Conservation (phyloP, 1,140 invertebrate species). For the Megalonaias nervosa region DNA sequence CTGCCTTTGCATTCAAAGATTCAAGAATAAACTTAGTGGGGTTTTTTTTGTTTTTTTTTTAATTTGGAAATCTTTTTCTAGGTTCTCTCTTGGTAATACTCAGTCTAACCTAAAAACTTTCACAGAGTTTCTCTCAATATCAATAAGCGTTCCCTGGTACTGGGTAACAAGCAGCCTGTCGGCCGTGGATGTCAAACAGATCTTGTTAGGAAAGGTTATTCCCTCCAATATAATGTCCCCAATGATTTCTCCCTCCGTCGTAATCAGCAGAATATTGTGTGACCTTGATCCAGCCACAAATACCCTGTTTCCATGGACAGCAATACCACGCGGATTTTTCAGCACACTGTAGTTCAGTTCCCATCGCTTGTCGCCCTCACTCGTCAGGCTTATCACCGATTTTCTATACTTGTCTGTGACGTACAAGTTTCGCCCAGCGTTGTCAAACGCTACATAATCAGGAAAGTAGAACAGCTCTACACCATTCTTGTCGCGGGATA, state of each 20-base stretch:
- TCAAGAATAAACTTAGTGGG: too few species aligned
- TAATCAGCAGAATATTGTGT: slow-evolving; percentile 32
- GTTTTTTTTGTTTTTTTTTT: too few species aligned
- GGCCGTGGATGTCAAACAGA: slow-evolving; percentile 28
- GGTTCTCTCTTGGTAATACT: not conserved
- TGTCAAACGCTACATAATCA: slow-evolving; percentile 41
- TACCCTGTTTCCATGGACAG: slow-evolving; percentile 28
- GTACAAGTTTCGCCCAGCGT: slow-evolving; percentile 30
- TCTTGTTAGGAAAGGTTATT: slow-evolving; percentile 34
- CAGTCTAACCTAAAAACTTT: slow-evolving; percentile 40
- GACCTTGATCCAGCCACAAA: slow-evolving; percentile 44
- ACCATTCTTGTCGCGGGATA: slow-evolving; percentile 33
- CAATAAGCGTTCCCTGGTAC: slow-evolving; percentile 36
- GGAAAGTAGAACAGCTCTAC: slow-evolving; percentile 44
- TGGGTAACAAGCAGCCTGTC: slow-evolving; percentile 42
- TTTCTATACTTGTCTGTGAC: slow-evolving; percentile 45
- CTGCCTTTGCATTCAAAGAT: too few species aligned
- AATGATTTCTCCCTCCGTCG: slow-evolving; percentile 35
- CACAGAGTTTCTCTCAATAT: slow-evolving; percentile 40
- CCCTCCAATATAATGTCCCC: slow-evolving; percentile 37
- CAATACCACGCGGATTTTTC: slow-evolving; percentile 39
- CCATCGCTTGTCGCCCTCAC: slow-evolving; percentile 40
- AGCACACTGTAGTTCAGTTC: slow-evolving; percentile 31
- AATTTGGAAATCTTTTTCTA: too few species aligned
- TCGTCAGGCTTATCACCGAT: slow-evolving; percentile 36